Evolutionary conservation across 1,140 invertebrate genomes (phyloP), one percentile per base, ranked within the genome.

Genomic region (Papilio aristodemus): DNA sequence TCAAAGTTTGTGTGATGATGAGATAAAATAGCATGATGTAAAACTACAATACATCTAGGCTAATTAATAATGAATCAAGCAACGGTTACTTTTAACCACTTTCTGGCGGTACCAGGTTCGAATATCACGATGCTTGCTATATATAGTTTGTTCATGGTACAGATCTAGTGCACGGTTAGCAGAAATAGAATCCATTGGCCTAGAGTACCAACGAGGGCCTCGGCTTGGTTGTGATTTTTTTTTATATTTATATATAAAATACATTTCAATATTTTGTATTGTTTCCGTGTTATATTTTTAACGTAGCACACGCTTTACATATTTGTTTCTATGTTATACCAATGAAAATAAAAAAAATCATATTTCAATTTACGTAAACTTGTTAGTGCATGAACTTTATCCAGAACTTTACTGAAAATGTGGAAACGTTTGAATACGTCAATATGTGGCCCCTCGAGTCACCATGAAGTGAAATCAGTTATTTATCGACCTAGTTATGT

Each of bases 91-190:
- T 66, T 67, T 74, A 81, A 76, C 75, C 76, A 87, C 79, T 85
- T 85, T 80, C 84, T 78, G 78, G 72, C 71, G 39, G 69, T 73
- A 73, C 75, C 71, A 75, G 71, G 71, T 74, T 76, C 69, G 68
- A 77, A 62, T 72, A 71, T 68, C 58, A 32, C 63, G 66, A 32
- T 64, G 59, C 72, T 76, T 76, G 76, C 78, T 76, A 76, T 79
- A 79, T 72, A 72, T 70, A 50, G 66, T 70, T n/a, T 72, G 74
- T 72, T 77, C 36, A 63, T 74, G 60, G 72, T 69, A 72, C 59
- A 74, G 50, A 72, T 72, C 67, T 60, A 67, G 69, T 69, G 43
- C 50, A 57, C 32, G 22, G 3, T 37, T 22, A 7, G 41, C 59
- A 41, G 54, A 75, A 80, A 78, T 80, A 78, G 71, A 72, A 59